Evolutionary conservation across 2,797 vertebrate species (phyloP), one percentile per base, ranked within the genome.

Genomic region (Sparus aurata): DNA sequence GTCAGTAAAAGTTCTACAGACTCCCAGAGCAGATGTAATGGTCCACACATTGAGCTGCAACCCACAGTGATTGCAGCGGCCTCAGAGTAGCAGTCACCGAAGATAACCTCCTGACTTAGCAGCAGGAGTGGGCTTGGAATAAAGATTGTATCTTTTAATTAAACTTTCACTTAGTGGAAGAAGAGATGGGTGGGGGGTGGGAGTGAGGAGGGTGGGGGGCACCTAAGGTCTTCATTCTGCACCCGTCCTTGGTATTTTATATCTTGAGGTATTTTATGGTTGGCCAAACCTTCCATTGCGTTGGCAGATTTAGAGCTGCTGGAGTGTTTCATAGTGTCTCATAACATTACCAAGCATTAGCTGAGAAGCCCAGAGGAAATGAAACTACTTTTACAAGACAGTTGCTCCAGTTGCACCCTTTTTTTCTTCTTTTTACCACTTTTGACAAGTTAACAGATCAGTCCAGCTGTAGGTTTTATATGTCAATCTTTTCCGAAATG

Each of bases 91-190:
- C 85, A 82, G 73, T 61, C 54, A 49, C 50, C 2, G 3, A 54
- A 75, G 92, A 94, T 94, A 93, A 94, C 92, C 91, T 88, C 82
- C 84, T 92, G 93, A 92, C 90, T 93, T 87, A 78, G 81, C 90
- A 87, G 86, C 78, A 86, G 85, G 85, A 91, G 80, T 85, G 77
- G 85, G 62, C 82, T 87, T 67, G 43, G 75, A 81, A 83, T 85
- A 82, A 87, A 93, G 94, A 95, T 94, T 77, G 85, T 94, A 94
- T 94, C 93, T 94, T 95, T 94, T 94, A 94, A 95, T 95, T 94
- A 93, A 92, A 93, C 84, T 92, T 92, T 85, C 67, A 85, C 82
- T 87, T 85, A 81, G 86, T 86, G 52, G 54, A 86, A 77, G 65
- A 38, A 67, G 47, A 57, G 25, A 52, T 55, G 64, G 52, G 18